Base-by-base conservation (phyloP, 2,888 invertebrate genomes). In the Drosophila nr. medialis region DNA sequence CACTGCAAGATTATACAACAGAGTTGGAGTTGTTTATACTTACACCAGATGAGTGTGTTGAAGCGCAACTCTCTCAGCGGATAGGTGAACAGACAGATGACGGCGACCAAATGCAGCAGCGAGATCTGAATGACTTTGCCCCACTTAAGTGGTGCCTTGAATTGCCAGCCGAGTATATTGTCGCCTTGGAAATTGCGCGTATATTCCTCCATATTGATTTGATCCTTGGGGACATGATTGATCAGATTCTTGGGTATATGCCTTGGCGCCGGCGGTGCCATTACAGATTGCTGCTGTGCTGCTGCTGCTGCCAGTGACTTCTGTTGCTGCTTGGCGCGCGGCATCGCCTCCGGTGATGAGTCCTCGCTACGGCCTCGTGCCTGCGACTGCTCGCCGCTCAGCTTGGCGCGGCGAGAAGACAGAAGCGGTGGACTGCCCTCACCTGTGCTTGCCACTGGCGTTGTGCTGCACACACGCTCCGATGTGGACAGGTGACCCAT, bases 81-180 rank as follows among this genome's bases (percentile, higher is more conserved):
- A 86, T 82, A 93, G n/a, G 90, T 85, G 7, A 92, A 0, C 7
- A 94, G 85, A 65, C 93, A 92, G 66, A 93, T 81, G 0, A 94
- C 0, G 3, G 93, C 93, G 0, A 93, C 67, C 0, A 94, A 18
- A 78, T 95, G 95, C 38, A 95, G 92, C 13, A 93, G 11, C 2
- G 92, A 90, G 50, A 96, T 94, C 32, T 93, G 92, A 69, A 95
- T 93, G 21, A 95, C 93, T 83, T 95, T 95, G 53, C 92, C 92
- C 96, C 96, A 96, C 81, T 95, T 94, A n/a, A 96, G 92, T 0
- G 95, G 94, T 3, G 95, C 95, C 49, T 94, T 86, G 68, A 95
- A 95, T 5, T 94, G 94, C 68, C 93, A 80, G 32, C 93, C 92
- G 4, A 92, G 67, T 4, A 92, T 68, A 4, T 81, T 87, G 68